A percentile compares a stretch with the other conserved stretches of the same genome.
phyloP scores from a whole-genome alignment of 2,113 vertebrate species.

The Sphaerodactylus townsendi region DNA sequence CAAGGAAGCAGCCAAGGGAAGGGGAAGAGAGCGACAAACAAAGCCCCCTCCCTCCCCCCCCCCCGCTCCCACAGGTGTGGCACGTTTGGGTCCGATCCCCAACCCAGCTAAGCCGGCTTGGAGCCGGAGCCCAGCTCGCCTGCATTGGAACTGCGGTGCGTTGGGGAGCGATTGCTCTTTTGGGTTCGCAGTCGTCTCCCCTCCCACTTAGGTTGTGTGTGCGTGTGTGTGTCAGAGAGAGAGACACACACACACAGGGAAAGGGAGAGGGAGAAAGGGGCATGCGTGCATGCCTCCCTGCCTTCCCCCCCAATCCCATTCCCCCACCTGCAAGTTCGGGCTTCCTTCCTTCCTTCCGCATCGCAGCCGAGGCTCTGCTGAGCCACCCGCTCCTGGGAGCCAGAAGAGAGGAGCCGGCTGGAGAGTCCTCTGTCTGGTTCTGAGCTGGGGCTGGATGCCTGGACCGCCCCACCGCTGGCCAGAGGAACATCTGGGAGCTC shows the following conservation, averaged over 20 bases:
- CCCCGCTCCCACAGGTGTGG: neutral
- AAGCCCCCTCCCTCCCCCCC: neutral
- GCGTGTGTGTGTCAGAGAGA: neutral
- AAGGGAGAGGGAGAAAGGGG: too few relatives aligned
- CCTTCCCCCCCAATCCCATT: neutral
- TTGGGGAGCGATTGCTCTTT: too few relatives aligned
- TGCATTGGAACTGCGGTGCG: neutral
- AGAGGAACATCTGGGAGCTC: neutral
- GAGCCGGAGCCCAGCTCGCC: too few relatives aligned
- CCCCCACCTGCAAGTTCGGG: neutral
- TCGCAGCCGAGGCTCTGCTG: neutral
- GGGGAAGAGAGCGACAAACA: neutral
- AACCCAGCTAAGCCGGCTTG: neutral
- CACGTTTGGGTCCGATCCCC: too few relatives aligned
- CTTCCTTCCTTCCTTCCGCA: constrained; percentile 10
- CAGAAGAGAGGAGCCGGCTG: neutral
- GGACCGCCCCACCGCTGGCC: neutral
- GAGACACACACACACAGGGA: too few relatives aligned
- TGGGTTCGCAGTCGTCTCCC: neutral
- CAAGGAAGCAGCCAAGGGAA: neutral
- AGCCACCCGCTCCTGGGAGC: neutral
- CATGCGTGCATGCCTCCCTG: neutral
- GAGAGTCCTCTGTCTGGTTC: neutral
- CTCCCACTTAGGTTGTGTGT: neutral
- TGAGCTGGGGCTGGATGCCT: neutral